Evolutionary conservation across 1,140 invertebrate genomes (phyloP).

Genomic region (Gryon sp.): DNA sequence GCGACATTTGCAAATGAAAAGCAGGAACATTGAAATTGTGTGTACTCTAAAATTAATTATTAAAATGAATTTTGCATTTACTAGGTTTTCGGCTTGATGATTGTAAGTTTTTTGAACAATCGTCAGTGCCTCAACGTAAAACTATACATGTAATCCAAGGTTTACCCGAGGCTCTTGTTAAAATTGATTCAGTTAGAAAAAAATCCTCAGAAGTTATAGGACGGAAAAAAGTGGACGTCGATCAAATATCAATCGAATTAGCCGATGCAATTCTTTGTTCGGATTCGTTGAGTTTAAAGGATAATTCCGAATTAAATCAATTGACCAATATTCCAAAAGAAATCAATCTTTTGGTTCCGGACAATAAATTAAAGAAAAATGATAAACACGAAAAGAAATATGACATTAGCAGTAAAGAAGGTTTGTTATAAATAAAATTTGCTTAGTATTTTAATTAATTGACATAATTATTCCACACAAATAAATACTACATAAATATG

Average conservation of each 20-base stretch:
- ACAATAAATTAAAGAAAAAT: no score
- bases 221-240: conserved; percentile 35
- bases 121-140: conserved; percentile 51
- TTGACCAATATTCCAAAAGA: no score
- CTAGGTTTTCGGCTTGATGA: conserved; percentile 46
- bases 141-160: conserved; percentile 59
- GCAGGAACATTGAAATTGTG: conserved; percentile 8
- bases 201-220: not conserved
- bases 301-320: conserved; percentile 33
- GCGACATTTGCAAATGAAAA: not conserved
- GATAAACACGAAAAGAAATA: no score
- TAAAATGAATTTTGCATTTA: not conserved
- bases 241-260: conserved; percentile 60
- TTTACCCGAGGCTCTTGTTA: conserved; percentile 18
- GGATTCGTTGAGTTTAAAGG: conserved; percentile 3
- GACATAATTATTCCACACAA: no score
- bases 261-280: conserved; percentile 36
- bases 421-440: no score
- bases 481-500: no score
- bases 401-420: no score
- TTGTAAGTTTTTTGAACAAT: conserved; percentile 56
- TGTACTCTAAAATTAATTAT: not conserved
- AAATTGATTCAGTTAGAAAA: conserved; percentile 16
- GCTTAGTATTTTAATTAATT: no score
- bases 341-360: no score